Evolutionary conservation across 2,797 vertebrate species (phyloP).

Genomic region (Benthosema pterotum): DNA sequence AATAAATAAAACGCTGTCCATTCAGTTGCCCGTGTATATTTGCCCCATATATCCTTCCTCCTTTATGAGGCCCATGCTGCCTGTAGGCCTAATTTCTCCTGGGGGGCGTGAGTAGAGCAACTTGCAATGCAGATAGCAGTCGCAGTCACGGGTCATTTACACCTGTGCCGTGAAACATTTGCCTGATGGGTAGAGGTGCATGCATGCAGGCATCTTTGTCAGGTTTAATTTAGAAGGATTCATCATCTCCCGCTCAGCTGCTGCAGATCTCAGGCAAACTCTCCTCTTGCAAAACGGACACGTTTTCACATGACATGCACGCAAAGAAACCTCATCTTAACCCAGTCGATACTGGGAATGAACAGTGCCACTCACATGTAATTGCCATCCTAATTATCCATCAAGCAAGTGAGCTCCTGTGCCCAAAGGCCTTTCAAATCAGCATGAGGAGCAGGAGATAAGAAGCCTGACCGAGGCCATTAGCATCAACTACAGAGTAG

Average conservation of each 20-base stretch:
- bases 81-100: constrained; percentile 56
- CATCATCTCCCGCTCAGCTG: not conserved
- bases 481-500: constrained; percentile 52
- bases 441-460: constrained; percentile 46
- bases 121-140: constrained; percentile 16
- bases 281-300: constrained; percentile 38
- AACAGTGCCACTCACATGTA: constrained; percentile 51
- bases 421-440: constrained; percentile 54
- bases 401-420: constrained; percentile 12
- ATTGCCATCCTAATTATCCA: constrained; percentile 53
- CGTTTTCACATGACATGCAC: constrained; percentile 31
- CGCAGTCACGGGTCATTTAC: constrained; percentile 24
- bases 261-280: constrained; percentile 11
- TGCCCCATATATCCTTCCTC: constrained; percentile 63
- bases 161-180: constrained; percentile 21
- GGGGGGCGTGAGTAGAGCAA: constrained; percentile 35
- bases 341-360: constrained; percentile 20
- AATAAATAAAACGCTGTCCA: constrained; percentile 57
- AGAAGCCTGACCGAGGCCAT: constrained; percentile 62
- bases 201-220: constrained; percentile 11
- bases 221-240: constrained; percentile 21
- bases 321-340: constrained; percentile 38
- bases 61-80: constrained; percentile 36
- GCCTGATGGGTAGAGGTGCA: constrained; percentile 4
- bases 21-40: constrained; percentile 38